These are phyloP conservation scores for Congeria kusceri DNA, from an alignment of 2,888 invertebrate species.

Conservation along the genomic window DNA sequence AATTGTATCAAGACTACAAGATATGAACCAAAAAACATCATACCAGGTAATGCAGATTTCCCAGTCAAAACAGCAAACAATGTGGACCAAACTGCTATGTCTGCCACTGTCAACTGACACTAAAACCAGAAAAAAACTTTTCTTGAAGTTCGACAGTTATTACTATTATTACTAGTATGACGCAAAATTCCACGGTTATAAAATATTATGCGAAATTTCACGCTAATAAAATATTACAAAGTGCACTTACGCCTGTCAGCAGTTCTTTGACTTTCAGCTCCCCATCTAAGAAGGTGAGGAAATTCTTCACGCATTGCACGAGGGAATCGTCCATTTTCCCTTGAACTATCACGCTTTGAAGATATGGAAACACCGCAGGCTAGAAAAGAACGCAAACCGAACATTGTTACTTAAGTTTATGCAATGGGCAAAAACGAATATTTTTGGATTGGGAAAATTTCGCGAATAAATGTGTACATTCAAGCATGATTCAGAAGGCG, in stretches of 20 bases:
- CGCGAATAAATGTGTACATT: too few relatives aligned
- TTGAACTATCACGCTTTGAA: constrained; percentile 66
- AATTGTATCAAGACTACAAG: too few relatives aligned
- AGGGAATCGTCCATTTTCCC: constrained; percentile 67
- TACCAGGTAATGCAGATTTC: constrained; percentile 74
- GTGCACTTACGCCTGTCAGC: constrained; percentile 71
- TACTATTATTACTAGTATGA: too few relatives aligned
- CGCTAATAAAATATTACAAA: not conserved
- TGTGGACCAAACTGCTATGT: constrained; percentile 77
- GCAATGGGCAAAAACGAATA: too few relatives aligned
- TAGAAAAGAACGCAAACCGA: constrained; percentile 53
- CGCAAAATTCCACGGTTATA: too few relatives aligned
- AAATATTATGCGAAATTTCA: too few relatives aligned
- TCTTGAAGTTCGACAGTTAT: too few relatives aligned
- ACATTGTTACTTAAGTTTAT: too few relatives aligned
- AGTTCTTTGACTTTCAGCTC: constrained; percentile 68
- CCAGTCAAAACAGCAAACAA: constrained; percentile 73
- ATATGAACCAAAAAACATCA: too few relatives aligned
- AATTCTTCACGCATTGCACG: constrained; percentile 46
- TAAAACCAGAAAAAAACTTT: constrained; percentile 50
- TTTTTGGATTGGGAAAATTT: too few relatives aligned
- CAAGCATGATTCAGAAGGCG: too few relatives aligned
- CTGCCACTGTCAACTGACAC: constrained; percentile 72
- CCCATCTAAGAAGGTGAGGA: constrained; percentile 69
- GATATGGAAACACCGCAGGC: constrained; percentile 73